Percentiles rank a stretch among this genome's conserved stretches.
These are phyloP conservation scores for Diplolepis rosae DNA, from an alignment of 2,888 invertebrate genomes.

Conservation along the genomic window DNA sequence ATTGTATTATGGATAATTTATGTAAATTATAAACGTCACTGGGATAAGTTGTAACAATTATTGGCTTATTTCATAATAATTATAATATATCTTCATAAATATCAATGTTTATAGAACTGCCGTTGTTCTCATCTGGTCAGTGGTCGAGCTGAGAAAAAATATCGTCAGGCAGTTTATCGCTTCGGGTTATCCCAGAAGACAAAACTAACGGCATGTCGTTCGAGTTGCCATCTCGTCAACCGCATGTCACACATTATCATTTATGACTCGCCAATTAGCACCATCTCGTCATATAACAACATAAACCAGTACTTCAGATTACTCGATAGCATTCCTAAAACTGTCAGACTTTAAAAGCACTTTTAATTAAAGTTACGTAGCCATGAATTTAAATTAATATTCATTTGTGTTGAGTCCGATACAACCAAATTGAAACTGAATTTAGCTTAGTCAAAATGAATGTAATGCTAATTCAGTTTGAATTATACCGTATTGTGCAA, in stretches of 20 bases:
- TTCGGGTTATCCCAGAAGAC: slow-evolving; percentile 71
- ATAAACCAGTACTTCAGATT: background rate
- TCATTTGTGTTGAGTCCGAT: no score
- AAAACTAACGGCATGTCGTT: slow-evolving; percentile 70
- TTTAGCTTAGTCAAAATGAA: no score
- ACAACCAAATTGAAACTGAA: no score
- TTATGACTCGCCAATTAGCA: slow-evolving; percentile 72
- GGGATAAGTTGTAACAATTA: background rate
- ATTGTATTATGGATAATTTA: background rate
- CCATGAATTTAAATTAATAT: no score
- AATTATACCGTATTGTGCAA: no score
- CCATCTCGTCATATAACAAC: slow-evolving; percentile 44
- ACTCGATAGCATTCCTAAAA: background rate
- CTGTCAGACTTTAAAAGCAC: background rate
- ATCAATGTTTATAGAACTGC: slow-evolving; percentile 40
- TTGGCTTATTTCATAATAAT: background rate
- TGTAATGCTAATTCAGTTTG: no score
- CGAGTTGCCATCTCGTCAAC: slow-evolving; percentile 62
- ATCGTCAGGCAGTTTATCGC: slow-evolving; percentile 64
- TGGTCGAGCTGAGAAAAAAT: slow-evolving; percentile 38
- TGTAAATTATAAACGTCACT: background rate
- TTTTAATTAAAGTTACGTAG: no score
- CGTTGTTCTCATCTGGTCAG: slow-evolving; percentile 39
- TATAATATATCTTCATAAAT: background rate
- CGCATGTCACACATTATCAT: slow-evolving; percentile 70